Percentiles rank a stretch among this genome's conserved stretches.
Conservation (phyloP, 2,888 invertebrate genomes). For the Cryptophagus acutangulus region DNA sequence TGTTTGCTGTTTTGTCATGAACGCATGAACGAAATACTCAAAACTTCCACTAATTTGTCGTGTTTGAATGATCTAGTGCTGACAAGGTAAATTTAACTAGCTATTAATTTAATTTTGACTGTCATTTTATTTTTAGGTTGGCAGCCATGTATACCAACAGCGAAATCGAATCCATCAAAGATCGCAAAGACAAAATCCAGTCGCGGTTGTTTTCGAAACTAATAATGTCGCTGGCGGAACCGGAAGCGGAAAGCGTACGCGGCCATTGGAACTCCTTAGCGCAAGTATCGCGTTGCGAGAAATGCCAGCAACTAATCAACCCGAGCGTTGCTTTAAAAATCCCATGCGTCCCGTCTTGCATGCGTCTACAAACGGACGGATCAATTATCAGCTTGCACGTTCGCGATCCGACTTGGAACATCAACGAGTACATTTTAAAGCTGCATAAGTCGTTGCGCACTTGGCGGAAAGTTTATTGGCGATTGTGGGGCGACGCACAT, state of each 20-base stretch:
- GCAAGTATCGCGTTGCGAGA: constrained; percentile 69
- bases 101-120: background rate
- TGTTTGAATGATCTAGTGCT: constrained; percentile 78
- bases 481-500: constrained; percentile 88
- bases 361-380: constrained; percentile 69
- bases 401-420: constrained; percentile 71
- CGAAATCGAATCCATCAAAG: constrained; percentile 78
- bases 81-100: constrained; percentile 48
- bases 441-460: constrained; percentile 74
- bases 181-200: constrained; percentile 84
- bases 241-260: constrained; percentile 67
- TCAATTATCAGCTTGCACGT: constrained; percentile 64
- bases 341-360: constrained; percentile 67
- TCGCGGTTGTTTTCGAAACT: constrained; percentile 79
- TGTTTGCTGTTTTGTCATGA: constrained; percentile 82
- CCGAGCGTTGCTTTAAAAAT: constrained; percentile 65
- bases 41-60: constrained; percentile 78
- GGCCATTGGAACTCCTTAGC: constrained; percentile 80
- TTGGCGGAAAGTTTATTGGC: constrained; percentile 89
- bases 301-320: constrained; percentile 70
- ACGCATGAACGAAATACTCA: constrained; percentile 81
- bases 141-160: constrained; percentile 84
- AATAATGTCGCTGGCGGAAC: constrained; percentile 70
- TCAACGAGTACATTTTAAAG: constrained; percentile 72
- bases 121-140: constrained; percentile 52